phyloP scores from a whole-genome alignment of 2,888 invertebrate species.

The Notocelia uddmanniana region DNA sequence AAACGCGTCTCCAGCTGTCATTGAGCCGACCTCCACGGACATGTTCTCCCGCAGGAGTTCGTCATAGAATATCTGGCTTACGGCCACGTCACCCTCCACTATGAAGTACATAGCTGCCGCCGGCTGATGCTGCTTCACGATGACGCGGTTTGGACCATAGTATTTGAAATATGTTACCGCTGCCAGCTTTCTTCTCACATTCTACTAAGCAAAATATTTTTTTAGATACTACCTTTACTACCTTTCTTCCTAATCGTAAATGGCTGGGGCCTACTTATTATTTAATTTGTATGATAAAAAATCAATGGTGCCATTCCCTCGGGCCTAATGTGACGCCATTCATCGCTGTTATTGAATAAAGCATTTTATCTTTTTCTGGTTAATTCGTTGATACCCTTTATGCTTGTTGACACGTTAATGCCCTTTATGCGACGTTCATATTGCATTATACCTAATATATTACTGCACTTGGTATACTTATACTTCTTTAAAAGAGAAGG shows the following conservation, averaged over 20 bases:
- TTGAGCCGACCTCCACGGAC: constrained; percentile 78
- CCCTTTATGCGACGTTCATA: too few relatives aligned
- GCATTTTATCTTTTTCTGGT: too few relatives aligned
- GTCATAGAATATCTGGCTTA: constrained; percentile 83
- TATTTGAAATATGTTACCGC: constrained; percentile 87
- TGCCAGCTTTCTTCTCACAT: constrained; percentile 87
- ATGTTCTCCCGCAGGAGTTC: constrained; percentile 75
- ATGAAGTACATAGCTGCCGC: constrained; percentile 88
- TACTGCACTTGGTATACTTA: too few relatives aligned
- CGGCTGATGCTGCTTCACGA: constrained; percentile 87
- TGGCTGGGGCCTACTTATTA: too few relatives aligned
- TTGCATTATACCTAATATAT: too few relatives aligned
- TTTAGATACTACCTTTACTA: neutral
- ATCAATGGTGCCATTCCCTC: too few relatives aligned
- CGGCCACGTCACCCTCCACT: constrained; percentile 83
- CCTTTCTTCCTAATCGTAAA: neutral
- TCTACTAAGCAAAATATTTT: constrained; percentile 61
- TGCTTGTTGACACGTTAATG: too few relatives aligned
- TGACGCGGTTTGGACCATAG: constrained; percentile 83
- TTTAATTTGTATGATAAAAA: too few relatives aligned
- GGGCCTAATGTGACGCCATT: too few relatives aligned
- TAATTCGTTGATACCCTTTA: too few relatives aligned
- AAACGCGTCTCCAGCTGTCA: constrained; percentile 84
- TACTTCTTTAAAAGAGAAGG: too few relatives aligned
- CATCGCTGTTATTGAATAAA: too few relatives aligned